Evolutionary conservation across 2,797 vertebrate species (phyloP), one percentile per base, ranked within the genome.

Genomic region (Aldrovandia affinis): DNA sequence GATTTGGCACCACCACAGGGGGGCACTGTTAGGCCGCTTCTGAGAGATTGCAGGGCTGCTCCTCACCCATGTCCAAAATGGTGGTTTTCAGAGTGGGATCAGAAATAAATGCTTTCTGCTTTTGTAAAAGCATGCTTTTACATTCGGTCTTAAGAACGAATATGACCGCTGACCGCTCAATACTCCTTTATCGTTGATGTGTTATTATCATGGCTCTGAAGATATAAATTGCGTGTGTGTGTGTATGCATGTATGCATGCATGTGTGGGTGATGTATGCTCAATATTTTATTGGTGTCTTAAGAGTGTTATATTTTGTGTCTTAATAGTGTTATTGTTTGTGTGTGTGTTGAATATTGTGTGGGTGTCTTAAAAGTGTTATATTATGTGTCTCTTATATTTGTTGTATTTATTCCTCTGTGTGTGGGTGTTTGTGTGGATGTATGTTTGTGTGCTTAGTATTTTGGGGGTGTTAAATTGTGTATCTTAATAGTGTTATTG

Each of bases 21-120:
- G 96, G 96, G 95, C 96, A 95, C 94, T 96, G 93, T 96, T 94
- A 91, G 92, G 94, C 95, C 95, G 91, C 90, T 89, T 86, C 86
- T 30, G 54, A 63, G 54, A 68, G 87, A 86, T 59, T 18, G 86
- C 87, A 89, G 90, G 89, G 87, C 87, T 93, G 86, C 86, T 9
- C 85, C 89, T 81, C 47, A 92, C 92, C 92, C 87, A 87, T 88
- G 87, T 89, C 92, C 93, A 95, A 95, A 95, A 95, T 95, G 94
- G 93, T 95, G 92, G 94, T 92, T 94, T 89, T 89, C 91, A 89
- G 42, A 82, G 68, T 78, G 84, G 55, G 63, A 54, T 2, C 47
- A 55, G 73, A 83, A 61, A 80, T 61, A 83, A 68, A 77, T 65
- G 57, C 36, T 28, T 54, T 33, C 50, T 63, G 65, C 33, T 55